Evolutionary conservation across 2,797 vertebrate genomes (phyloP), one percentile per base, ranked within the genome.

Genomic region (Kryptolebias ocellatus): DNA sequence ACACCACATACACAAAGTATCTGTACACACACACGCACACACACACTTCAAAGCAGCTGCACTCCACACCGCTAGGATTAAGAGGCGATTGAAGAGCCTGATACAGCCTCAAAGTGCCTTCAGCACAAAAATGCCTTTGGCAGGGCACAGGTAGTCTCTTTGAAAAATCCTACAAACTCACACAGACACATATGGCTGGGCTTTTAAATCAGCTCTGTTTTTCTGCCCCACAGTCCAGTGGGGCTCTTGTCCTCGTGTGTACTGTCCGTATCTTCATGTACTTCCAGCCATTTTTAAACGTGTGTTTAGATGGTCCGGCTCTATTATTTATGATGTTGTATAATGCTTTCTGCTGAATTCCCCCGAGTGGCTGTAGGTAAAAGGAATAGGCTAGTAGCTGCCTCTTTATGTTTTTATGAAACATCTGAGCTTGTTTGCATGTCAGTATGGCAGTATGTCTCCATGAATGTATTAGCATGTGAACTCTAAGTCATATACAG

Each of bases 31-130:
- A 67, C 67, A 57, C 58, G 64, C 47, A 72, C 73, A 57, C 80
- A 74, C 83, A 77, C 84, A 91, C 92, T 92, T 94, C 90, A 92
- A 92, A 93, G 90, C 83, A 70, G 71, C 78, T 70, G 68, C 83
- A 72, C 85, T 88, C 86, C 79, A 84, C 82, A 87, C 84, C 56
- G 55, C 84, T 73, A 86, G 90, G 89, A 91, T 91, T 92, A 92
- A 89, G 87, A 87, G 84, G 88, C 82, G 89, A 93, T 92, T 91
- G 87, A 90, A 92, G 87, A 90, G 84, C 83, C 89, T 90, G 91
- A 93, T 92, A 90, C 73, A 78, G 87, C 87, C 91, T 92, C 90
- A 90, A 87, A 92, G 87, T 82, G 86, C 90, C 91, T 91, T 85
- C 79, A 90, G 92, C 86, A 56, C 73, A 44, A 87, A 92, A 89